Percentiles rank a stretch among this genome's conserved stretches.
Conservation (phyloP, 1,140 invertebrate genomes). For the Drosophila varians region DNA sequence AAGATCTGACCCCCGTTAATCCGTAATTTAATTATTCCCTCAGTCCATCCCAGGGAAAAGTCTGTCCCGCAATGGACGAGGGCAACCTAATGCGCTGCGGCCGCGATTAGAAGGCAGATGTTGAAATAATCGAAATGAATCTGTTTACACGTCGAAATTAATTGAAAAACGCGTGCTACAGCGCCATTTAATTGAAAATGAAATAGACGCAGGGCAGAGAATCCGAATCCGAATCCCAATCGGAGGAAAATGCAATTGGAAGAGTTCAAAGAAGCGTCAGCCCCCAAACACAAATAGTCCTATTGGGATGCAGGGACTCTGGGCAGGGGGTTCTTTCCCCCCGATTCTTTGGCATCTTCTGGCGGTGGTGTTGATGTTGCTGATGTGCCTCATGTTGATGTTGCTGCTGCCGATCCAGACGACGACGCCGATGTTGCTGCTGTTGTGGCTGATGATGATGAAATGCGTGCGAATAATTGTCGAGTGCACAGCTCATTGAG, state of each 20-base stretch:
- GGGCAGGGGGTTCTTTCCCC: constrained; percentile 1
- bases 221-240: constrained; percentile 12
- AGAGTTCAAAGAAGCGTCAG: constrained; percentile 31
- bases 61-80: constrained; percentile 23
- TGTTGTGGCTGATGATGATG: constrained; percentile 40
- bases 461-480: constrained; percentile 75
- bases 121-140: constrained; percentile 83
- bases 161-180: constrained; percentile 76
- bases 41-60: background rate
- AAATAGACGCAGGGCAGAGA: constrained; percentile 43
- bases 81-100: constrained; percentile 50
- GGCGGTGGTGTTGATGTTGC: constrained; percentile 40
- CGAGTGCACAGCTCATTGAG: constrained; percentile 59
- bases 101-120: constrained; percentile 71
- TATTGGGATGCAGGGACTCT: background rate
- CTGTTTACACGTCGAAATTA: constrained; percentile 83
- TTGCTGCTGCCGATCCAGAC: background rate
- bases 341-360: constrained; percentile 26
- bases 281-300: constrained; percentile 31
- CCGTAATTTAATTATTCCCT: constrained; percentile 11
- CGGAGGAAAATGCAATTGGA: constrained; percentile 21
- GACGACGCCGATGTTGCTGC: background rate
- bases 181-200: constrained; percentile 82
- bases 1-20: background rate
- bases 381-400: constrained; percentile 17